Conservation (phyloP, 2,113 vertebrate genomes). For the Phasianus colchicus region DNA sequence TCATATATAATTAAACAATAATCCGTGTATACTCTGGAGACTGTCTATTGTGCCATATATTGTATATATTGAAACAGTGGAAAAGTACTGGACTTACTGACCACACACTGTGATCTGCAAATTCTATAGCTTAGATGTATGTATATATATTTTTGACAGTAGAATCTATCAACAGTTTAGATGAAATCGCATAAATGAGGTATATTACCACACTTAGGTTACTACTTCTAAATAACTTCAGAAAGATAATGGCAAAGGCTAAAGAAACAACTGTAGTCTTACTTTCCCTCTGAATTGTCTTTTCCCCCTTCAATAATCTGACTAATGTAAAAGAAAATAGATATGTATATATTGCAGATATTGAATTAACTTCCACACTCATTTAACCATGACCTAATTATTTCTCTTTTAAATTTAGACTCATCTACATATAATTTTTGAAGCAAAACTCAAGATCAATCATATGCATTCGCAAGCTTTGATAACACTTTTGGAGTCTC, state of each 20-base stretch:
- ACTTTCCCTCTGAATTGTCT: neutral
- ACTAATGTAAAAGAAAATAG: neutral
- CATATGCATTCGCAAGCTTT: neutral
- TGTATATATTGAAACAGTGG: neutral
- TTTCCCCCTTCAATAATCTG: neutral
- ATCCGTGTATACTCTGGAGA: neutral
- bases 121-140: neutral
- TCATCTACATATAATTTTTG: neutral
- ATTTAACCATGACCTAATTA: neutral
- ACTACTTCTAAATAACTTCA: neutral
- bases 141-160: fast-evolving
- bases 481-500: neutral
- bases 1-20: neutral
- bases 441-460: neutral
- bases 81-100: neutral
- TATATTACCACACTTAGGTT: neutral
- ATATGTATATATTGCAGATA: neutral
- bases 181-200: neutral
- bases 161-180: neutral
- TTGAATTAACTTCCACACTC: neutral
- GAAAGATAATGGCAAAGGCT: neutral
- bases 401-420: neutral
- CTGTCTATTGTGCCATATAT: neutral
- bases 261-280: neutral
- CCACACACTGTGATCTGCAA: fast-evolving